Base-by-base conservation (phyloP, 2,888 invertebrate genomes). In the Acanthacorydalis orientalis region DNA sequence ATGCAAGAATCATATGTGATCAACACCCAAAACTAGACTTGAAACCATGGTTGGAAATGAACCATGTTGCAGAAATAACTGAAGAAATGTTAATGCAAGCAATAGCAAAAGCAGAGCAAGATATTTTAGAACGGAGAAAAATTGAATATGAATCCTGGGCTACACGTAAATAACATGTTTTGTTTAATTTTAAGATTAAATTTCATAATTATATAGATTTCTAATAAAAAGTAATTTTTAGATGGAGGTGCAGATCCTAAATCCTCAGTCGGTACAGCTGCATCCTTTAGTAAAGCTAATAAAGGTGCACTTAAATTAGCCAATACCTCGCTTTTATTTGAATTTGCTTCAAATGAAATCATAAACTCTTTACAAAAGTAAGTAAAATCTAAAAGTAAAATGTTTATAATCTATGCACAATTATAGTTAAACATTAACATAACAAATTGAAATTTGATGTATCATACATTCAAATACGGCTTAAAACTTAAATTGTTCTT, bases 261-360 rank as follows among this genome's bases (percentile, higher is more conserved):
- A 57, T 88, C 89, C 0, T 81, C 90, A 0, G 78, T 81, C 11
- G 90, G 91, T 3, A 87, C 83, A 0, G 89, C 89, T 1, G 90
- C 89, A 1, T 88, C 89, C 0, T 90, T 91, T 66, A 88, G 87
- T 48, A 89, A 90, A 59, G 89, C 91, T 23, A 91, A 86, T 63
- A 77, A 78, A 60, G 83, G 85, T 57, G 88, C 92, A 1, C 64
- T 91, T 8, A 73, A 82, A 50, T 65, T 90, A 31, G 88, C 90
- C 9, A 92, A 92, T 57, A 82, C 85, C 0, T 92, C 91, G 0
- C 71, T 90, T 9, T 77, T 90, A 57, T 79, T 85, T 49, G 91
- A 92, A 63, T 78, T 87, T 52, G 85, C 89, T 0, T 89, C 91
- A 1, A 84, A 86, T 56, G 87, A 90, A 66, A 80, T 91, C 31